Evolutionary conservation across 2,797 vertebrate species (phyloP), one percentile per base, ranked within the genome.

Genomic region (Calcarius lapponicus): DNA sequence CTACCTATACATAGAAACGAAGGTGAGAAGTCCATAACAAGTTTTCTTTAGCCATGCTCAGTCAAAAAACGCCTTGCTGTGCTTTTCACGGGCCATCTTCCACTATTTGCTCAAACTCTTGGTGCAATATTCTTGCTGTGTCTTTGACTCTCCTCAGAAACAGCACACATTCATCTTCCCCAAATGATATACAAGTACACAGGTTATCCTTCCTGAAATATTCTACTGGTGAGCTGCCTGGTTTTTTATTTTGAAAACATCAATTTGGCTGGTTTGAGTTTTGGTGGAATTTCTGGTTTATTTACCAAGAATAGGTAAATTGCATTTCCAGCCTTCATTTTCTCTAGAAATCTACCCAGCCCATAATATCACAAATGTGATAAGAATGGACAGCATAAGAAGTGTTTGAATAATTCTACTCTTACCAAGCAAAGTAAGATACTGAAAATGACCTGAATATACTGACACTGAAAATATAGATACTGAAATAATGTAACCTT

Each of bases 21-120:
- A 65, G 0, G 2, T 6, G 14, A 32, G 11, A 43, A 60, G 31
- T 32, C 32, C 51, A 18, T 34, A 70, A 21, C 7, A 67, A 66
- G 29, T 19, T n/a, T 69, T 66, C 29, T 86, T 72, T 17, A 79
- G 50, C 17, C 34, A 50, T 1, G 10, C n/a, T 72, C 38, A 42
- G 74, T 2, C 21, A 64, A 75, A 76, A 78, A 80, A 45, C 3
- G 21, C 34, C 34, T 47, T 29, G 18, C 47, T 40, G 4, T 0
- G 1, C 45, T 86, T 71, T 69, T 67, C 70, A 57, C 0, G 0
- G 40, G 11, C 24, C 0, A 1, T 1, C 18, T 84, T 81, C 31
- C 29, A 34, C 22, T 17, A 31, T 47, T 74, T 32, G 57, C 31
- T 43, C 24, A 48, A 79, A 57, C 11, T 18, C 3, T 14, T 20